These are phyloP conservation scores for Temnopleurus reevesii DNA, from an alignment of 53 echinoderm and acorn worm genomes.

Conservation along the genomic window DNA sequence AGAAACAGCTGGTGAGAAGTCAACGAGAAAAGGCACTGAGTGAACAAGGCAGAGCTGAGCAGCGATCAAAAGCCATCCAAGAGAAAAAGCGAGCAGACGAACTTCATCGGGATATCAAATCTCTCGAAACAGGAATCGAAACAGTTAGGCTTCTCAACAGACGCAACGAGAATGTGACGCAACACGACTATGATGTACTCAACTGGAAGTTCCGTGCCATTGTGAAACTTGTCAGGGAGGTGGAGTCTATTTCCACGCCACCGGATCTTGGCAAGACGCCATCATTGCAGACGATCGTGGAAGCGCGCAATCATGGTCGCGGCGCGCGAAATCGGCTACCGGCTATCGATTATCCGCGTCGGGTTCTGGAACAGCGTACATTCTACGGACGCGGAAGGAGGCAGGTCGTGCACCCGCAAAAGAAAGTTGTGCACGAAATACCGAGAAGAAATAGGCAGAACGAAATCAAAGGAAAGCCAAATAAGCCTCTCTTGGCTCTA, in stretches of 20 bases:
- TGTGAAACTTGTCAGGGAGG: slow-evolving; percentile 28
- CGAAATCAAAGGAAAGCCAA: neutral
- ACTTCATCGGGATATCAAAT: slow-evolving; percentile 43
- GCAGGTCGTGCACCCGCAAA: neutral
- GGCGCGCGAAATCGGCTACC: slow-evolving; percentile 5
- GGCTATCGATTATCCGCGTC: slow-evolving; percentile 29
- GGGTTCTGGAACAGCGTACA: neutral
- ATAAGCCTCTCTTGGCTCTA: neutral
- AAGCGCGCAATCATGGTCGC: neutral
- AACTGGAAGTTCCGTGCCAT: slow-evolving; percentile 39
- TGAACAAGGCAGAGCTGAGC: neutral
- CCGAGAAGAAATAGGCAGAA: slow-evolving; percentile 3
- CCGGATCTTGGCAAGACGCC: slow-evolving; percentile 17
- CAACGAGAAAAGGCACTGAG: slow-evolving; percentile 13
- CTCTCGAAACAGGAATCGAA: slow-evolving; percentile 46
- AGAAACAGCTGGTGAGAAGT: slow-evolving; percentile 32
- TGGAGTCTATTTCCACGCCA: slow-evolving; percentile 34
- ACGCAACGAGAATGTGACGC: slow-evolving; percentile 28
- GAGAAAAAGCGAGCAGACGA: slow-evolving; percentile 43
- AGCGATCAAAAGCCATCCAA: neutral
- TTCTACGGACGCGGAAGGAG: neutral
- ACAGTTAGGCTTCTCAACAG: slow-evolving; percentile 42
- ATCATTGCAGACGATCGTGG: slow-evolving; percentile 3
- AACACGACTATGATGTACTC: slow-evolving; percentile 51
- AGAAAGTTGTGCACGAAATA: slow-evolving; percentile 30